Percentiles rank a stretch among this genome's conserved stretches.
Evolutionary conservation across 2,888 invertebrate species (phyloP).

Genomic region (Cataglyphis albicans): DNA sequence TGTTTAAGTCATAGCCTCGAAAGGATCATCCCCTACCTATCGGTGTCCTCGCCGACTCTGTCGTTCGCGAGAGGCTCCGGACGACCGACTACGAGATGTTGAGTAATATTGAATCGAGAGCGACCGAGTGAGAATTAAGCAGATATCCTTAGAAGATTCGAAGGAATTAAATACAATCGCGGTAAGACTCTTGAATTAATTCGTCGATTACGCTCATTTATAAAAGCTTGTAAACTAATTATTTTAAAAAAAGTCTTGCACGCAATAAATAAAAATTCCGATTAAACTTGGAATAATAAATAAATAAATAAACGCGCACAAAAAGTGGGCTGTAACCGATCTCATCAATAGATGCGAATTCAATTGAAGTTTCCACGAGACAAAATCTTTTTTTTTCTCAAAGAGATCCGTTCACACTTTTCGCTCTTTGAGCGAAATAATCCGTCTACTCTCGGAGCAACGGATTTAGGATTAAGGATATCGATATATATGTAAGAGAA

Average conservation of each 20-base stretch:
- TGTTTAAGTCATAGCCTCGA: neutral
- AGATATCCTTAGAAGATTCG: neutral
- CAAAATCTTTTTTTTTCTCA: neutral
- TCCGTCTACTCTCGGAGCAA: neutral
- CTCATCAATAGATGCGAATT: neutral
- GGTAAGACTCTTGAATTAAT: neutral
- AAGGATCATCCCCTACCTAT: neutral
- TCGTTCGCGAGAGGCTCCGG: neutral
- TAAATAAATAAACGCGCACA: neutral
- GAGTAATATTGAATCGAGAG: neutral
- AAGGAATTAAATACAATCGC: neutral
- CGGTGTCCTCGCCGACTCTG: constrained; percentile 12
- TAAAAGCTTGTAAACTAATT: neutral
- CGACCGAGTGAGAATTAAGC: neutral
- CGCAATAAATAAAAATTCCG: neutral
- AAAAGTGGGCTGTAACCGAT: neutral
- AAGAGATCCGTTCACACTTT: neutral
- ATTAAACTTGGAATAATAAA: constrained; percentile 4
- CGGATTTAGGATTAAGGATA: constrained; percentile 33
- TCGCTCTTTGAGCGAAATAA: neutral
- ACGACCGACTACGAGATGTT: constrained; percentile 1
- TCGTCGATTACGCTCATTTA: neutral
- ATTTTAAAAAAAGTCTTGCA: neutral
- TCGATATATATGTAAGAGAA: constrained; percentile 12
- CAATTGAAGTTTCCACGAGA: neutral